phyloP scores from a whole-genome alignment of 2,888 invertebrate species.

The Phanerotoma sp. region DNA sequence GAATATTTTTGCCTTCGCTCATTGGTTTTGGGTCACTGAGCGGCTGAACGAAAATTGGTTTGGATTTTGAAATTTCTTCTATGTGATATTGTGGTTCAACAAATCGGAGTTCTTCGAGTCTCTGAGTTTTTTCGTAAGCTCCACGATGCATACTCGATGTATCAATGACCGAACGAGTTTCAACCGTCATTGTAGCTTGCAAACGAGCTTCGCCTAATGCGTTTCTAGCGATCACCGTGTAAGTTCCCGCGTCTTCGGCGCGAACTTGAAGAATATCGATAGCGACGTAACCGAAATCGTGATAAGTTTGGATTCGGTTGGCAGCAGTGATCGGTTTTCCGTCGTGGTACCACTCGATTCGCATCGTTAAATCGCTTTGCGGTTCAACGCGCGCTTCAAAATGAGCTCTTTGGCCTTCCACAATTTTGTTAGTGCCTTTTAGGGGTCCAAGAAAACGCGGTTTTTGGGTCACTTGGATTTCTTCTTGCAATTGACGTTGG shows the following conservation, averaged over 20 bases:
- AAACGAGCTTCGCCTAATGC: constrained; percentile 85
- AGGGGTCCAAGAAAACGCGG: constrained; percentile 87
- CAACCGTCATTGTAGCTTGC: constrained; percentile 81
- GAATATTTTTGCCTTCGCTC: constrained; percentile 86
- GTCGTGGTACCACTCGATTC: constrained; percentile 96
- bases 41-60: constrained; percentile 92
- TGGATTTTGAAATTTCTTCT: constrained; percentile 90
- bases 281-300: constrained; percentile 97
- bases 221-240: constrained; percentile 91
- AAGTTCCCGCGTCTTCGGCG: constrained; percentile 89
- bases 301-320: constrained; percentile 89
- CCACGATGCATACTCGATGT: constrained; percentile 88
- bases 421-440: constrained; percentile 90
- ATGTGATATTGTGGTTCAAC: constrained; percentile 86
- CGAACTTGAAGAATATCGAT: constrained; percentile 92
- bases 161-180: constrained; percentile 86
- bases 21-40: constrained; percentile 83
- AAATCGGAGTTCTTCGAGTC: constrained; percentile 81
- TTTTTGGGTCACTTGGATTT: constrained; percentile 73
- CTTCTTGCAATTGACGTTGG: constrained; percentile 68
- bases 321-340: constrained; percentile 87
- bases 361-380: constrained; percentile 89
- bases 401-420: constrained; percentile 91
- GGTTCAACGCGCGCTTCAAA: constrained; percentile 95
- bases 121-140: constrained; percentile 83